Percentiles rank a stretch among this genome's conserved stretches.
Evolutionary conservation across 2,797 vertebrate species (phyloP).

Genomic region (Cyclura pinguis): DNA sequence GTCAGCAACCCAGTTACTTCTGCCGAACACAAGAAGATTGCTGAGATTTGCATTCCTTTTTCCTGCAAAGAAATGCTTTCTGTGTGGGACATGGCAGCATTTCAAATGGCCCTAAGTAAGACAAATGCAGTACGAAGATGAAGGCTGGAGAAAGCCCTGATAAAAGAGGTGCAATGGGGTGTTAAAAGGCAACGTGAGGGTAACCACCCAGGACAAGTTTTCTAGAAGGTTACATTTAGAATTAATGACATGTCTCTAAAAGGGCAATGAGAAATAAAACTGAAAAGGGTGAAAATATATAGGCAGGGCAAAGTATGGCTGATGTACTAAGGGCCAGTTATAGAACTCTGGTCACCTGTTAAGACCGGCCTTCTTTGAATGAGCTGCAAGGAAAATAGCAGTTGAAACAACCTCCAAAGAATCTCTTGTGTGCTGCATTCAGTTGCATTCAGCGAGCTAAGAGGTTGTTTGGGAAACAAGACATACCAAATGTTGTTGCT

Average conservation of each 20-base stretch:
- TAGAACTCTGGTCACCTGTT: not conserved
- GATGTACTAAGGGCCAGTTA: not conserved
- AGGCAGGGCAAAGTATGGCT: accelerated
- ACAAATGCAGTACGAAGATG: not conserved
- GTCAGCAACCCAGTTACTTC: not conserved
- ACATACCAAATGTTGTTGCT: not conserved
- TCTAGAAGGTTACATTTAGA: constrained; percentile 16
- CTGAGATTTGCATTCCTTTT: not conserved
- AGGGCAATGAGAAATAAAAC: not conserved
- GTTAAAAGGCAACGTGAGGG: not conserved
- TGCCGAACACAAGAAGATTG: not conserved
- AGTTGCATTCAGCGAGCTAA: not conserved
- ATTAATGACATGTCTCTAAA: not conserved
- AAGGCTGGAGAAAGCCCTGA: not conserved
- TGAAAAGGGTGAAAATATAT: not conserved
- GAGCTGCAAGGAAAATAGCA: not conserved
- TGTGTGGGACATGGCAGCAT: not conserved
- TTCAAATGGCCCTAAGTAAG: not conserved
- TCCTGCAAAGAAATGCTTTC: not conserved
- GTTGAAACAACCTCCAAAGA: not conserved
- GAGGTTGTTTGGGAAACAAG: not conserved
- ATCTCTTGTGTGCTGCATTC: not conserved
- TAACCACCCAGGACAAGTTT: not conserved
- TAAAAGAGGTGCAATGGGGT: not conserved
- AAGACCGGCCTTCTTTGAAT: not conserved